Base-by-base conservation (phyloP, 1,140 invertebrate genomes). In the Neuroterus valhalla region DNA sequence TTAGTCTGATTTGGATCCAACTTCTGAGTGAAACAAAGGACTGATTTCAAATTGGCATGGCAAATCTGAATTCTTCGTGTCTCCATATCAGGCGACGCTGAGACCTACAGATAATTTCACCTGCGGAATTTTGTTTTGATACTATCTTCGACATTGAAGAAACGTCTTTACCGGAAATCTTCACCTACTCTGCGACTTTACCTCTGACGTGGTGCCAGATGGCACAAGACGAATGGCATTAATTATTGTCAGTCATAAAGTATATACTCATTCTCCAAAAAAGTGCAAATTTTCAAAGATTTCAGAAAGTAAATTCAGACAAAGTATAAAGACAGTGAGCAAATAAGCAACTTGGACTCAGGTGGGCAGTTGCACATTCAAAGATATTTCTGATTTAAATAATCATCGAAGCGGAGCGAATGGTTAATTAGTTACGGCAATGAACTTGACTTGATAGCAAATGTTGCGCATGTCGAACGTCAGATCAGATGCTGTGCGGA, bases 201-300 rank as follows among this genome's bases (percentile, higher is more conserved):
- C 10, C 50, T 26, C 50, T 52, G 50, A 52, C 50, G 50, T 52
- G 10, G 10, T 52, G 50, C 50, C 50, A 52, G 6, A 10, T 52
- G 50, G 50, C 50, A 52, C 1, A 3, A 62, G 55, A 23, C n/a
- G 31, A 31, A 62, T 62, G 23, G 15, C 23, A 62, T 62, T 62
- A 62, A 31, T 62, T 62, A 12, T 4, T 62, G 55, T 38, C 55
- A 38, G 23, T 31, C 55, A 31, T 38, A 62, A 62, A n/a, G 55
- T 31, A 62, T 31, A 38, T 31, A 31, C 6, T 14, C 2, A 23
- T 26, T 26, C 52, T 4, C 21, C 19, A 52, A 23, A 23, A 62
- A 31, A 1, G 26, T 26, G 21, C 52, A 55, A 12, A 17, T 8
- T n/a, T 48, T 48, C 2, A 17, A 48, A 48, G 17, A 19, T 17